Base-by-base conservation (phyloP, 1,140 invertebrate genomes). In the Drosophila mayri region DNA sequence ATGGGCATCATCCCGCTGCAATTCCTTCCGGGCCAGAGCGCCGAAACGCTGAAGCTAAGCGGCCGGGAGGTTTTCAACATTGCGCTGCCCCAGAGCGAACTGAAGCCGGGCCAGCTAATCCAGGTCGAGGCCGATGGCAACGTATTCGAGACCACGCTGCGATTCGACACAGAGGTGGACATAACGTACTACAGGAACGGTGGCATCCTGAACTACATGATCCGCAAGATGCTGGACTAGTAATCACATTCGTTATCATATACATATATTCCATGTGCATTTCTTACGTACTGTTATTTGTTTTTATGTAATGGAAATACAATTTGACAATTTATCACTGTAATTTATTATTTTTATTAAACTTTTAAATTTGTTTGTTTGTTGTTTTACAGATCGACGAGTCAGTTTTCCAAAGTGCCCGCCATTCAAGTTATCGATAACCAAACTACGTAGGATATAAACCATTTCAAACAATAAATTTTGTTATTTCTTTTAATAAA, bases 91-190 rank as follows among this genome's bases (percentile, higher is more conserved):
- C 93, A 93, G 50, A 96, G 98, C 11, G 79, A 59, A 1, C 40
- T 91, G 7, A 90, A 85, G 41, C 90, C 92, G 6, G 91, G 92
- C 4, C 91, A 92, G 40, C 79, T 64, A 30, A 85, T 93, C 16
- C 60, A 83, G 77, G 92, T 93, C 7, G 76, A 90, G 41, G 94
- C 95, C 50, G 92, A 94, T 82, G 94, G 93, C 3, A 94, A 92
- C 58, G 78, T 90, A 0, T 92, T 92, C 49, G 91, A 92, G n/a
- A 83, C 91, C 3, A 81, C 66, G 12, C 30, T 92, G 47, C 94
- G 99, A 28, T 99, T 99, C 92, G 99, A 99, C 90, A 99, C 99
- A 0, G 98, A 99, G 93, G 98, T 99, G 0, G 99, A 99, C 92
- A 93, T 99, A 12, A 95, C 97, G 0, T 99, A 99, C 92, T 99